Conservation (phyloP, 2,113 vertebrate genomes). For the Isurus oxyrinchus region DNA sequence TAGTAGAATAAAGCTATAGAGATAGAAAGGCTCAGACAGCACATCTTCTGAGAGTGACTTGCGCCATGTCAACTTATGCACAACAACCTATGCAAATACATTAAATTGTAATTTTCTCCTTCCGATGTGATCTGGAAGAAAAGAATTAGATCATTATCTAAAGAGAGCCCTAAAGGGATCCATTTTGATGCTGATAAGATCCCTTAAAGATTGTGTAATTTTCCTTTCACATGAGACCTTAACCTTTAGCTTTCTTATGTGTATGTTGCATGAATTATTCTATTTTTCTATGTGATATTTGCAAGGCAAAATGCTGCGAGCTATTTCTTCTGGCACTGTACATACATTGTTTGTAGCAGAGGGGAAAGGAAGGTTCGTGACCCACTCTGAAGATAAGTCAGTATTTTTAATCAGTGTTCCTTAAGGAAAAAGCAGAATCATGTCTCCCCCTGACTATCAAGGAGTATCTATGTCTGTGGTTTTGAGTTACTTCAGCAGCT, state of each 20-base stretch:
- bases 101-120: background rate
- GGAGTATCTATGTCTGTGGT: background rate
- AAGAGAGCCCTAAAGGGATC: slow-evolving; percentile 3
- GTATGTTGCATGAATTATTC: background rate
- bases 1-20: background rate
- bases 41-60: background rate
- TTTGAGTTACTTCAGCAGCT: background rate
- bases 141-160: background rate
- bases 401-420: background rate
- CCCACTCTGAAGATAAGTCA: background rate
- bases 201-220: background rate
- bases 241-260: background rate
- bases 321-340: background rate
- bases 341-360: background rate
- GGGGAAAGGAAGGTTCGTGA: background rate
- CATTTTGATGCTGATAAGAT: background rate
- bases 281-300: background rate
- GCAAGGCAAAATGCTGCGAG: background rate
- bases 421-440: background rate
- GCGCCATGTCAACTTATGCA: background rate
- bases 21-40: background rate
- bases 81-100: background rate
- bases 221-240: background rate
- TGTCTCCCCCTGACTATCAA: background rate
- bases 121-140: background rate